Conservation (phyloP, 2,888 invertebrate species). For the Athripsodes cinereus region DNA sequence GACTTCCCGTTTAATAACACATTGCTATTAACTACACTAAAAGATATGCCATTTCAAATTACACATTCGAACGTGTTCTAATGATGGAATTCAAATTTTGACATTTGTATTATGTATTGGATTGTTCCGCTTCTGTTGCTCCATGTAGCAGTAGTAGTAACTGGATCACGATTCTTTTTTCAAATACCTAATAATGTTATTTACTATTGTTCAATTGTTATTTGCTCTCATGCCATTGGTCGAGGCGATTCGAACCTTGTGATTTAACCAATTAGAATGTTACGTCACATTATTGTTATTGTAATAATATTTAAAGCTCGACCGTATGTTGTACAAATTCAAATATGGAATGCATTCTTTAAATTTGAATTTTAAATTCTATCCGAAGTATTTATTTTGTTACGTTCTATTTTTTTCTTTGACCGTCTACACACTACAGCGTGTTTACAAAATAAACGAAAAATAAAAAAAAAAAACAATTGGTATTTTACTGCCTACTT, state of each 20-base stretch:
- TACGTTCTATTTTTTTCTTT: no score
- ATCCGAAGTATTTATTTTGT: no score
- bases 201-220: not conserved
- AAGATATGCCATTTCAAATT: not conserved
- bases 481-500: no score
- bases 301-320: not conserved
- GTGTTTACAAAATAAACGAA: no score
- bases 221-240: not conserved
- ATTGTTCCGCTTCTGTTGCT: not conserved
- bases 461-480: no score
- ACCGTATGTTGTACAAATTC: no score
- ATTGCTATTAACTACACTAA: no score
- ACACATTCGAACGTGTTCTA: not conserved
- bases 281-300: not conserved
- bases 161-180: not conserved
- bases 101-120: not conserved
- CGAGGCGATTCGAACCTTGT: not conserved
- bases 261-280: not conserved
- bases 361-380: no score
- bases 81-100: constrained; percentile 1
- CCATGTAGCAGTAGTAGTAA: not conserved
- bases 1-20: no score
- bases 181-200: not conserved
- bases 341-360: no score
- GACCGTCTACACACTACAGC: no score